Evolutionary conservation across 2,113 vertebrate genomes (phyloP).

Genomic region (Crotalus horridus): DNA sequence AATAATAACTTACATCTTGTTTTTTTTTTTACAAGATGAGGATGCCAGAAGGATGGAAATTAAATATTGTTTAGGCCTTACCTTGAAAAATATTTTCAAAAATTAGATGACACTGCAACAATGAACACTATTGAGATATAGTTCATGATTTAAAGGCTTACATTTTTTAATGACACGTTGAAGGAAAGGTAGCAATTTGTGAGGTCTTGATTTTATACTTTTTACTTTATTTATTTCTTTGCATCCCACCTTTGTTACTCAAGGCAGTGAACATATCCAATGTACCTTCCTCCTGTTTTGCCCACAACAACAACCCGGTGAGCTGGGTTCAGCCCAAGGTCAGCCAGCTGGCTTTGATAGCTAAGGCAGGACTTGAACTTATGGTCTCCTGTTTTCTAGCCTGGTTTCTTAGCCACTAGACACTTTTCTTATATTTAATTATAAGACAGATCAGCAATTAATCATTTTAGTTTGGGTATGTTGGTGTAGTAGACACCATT

Average conservation of each 20-base stretch:
- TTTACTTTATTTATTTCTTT: background rate
- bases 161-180: background rate
- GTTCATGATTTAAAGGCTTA: background rate
- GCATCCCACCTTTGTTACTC: background rate
- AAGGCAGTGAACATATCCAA: background rate
- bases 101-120: background rate
- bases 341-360: background rate
- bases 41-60: background rate
- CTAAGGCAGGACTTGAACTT: background rate
- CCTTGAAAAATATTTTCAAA: background rate
- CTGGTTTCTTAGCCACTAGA: background rate
- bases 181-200: background rate
- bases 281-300: background rate
- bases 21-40: background rate
- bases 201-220: background rate
- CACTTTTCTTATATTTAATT: slow-evolving; percentile 4
- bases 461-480: background rate
- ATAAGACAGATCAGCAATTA: background rate
- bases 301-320: background rate
- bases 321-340: background rate
- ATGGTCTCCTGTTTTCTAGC: background rate
- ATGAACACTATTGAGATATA: background rate
- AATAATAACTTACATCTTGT: background rate
- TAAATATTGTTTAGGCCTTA: background rate
- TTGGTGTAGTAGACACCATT: background rate